Conservation (phyloP, 2,113 vertebrate genomes). For the Pangasianodon gigas region DNA sequence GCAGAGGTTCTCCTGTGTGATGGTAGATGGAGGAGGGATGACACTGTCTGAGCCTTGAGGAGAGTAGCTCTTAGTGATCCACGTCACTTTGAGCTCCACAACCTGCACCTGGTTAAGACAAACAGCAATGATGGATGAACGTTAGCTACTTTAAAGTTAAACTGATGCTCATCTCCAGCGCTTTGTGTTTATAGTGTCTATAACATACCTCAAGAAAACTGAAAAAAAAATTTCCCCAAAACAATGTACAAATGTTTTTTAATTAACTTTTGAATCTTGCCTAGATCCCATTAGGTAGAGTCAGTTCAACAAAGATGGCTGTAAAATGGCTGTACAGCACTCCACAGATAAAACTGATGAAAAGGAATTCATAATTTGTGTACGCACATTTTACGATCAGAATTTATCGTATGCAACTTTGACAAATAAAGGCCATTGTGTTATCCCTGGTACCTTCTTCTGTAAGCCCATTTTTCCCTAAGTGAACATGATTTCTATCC, state of each 20-base stretch:
- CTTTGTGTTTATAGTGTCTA: background rate
- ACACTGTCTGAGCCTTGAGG: conserved; percentile 93
- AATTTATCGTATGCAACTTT: background rate
- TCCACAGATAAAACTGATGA: background rate
- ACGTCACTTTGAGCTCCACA: conserved; percentile 92
- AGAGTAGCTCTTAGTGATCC: conserved; percentile 99
- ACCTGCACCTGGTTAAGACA: conserved; percentile 85
- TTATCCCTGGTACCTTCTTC: background rate
- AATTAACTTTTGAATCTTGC: background rate
- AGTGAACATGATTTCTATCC: background rate
- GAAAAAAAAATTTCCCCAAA: background rate
- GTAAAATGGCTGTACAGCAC: background rate
- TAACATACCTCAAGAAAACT: background rate
- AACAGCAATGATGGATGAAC: background rate
- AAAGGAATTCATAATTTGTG: background rate
- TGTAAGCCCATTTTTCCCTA: background rate
- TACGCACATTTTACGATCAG: background rate
- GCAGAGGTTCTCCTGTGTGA: conserved; percentile 90
- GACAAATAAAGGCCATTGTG: background rate
- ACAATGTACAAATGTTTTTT: background rate
- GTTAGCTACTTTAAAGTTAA: background rate
- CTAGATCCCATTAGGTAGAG: background rate
- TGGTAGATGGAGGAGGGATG: conserved; percentile 89
- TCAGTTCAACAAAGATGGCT: background rate
- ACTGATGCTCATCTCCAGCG: background rate